phyloP scores from a whole-genome alignment of 2,797 vertebrate species.

The Coracias cyanogaster region DNA sequence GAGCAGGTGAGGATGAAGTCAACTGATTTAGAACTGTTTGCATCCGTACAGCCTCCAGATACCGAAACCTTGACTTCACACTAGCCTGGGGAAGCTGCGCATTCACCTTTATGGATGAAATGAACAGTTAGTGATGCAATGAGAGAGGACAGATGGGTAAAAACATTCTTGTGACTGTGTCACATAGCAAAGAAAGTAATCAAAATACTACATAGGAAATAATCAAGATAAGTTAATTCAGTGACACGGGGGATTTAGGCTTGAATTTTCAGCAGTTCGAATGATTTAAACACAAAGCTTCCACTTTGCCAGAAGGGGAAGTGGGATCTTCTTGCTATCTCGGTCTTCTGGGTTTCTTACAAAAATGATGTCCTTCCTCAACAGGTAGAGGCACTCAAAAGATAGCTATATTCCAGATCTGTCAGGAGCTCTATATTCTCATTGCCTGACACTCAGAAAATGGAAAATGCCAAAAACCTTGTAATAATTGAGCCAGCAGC shows the following conservation, averaged over 20 bases:
- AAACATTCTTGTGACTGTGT: background rate
- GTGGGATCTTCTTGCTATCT: background rate
- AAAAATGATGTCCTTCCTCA: background rate
- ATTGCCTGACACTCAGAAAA: background rate
- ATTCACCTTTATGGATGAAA: background rate
- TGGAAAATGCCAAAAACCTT: background rate
- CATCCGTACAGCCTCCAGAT: background rate
- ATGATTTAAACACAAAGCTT: background rate
- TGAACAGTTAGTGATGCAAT: background rate
- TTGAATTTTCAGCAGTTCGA: background rate
- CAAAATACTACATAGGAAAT: background rate
- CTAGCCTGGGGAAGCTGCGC: background rate
- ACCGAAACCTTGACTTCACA: background rate
- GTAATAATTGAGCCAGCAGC: background rate
- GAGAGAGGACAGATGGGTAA: background rate
- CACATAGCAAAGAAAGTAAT: background rate
- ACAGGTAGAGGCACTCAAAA: background rate
- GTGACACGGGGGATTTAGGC: background rate
- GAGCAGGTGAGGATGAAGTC: background rate
- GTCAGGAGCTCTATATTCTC: background rate
- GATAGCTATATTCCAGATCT: background rate
- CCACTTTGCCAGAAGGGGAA: background rate
- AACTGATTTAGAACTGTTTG: background rate
- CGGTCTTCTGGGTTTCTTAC: background rate
- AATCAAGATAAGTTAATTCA: background rate